Conservation (phyloP, 2,797 vertebrate species). For the Peromyscus melanophrys region DNA sequence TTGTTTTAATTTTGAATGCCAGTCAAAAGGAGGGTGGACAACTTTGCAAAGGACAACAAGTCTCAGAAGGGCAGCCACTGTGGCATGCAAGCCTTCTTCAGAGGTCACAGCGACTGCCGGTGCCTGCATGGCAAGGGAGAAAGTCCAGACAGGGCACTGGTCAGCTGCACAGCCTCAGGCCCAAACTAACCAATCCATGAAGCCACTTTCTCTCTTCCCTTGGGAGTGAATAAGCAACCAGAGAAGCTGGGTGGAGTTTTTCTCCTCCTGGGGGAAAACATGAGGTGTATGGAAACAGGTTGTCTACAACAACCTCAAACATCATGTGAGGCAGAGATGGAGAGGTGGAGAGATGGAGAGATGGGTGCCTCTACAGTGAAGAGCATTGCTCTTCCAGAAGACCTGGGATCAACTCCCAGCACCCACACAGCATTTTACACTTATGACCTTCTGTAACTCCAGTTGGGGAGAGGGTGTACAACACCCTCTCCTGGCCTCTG, state of each 20-base stretch:
- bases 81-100: background rate
- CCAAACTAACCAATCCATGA: no score
- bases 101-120: background rate
- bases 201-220: background rate
- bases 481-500: background rate
- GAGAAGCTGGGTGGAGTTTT: background rate
- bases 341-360: no score
- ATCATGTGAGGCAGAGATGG: background rate
- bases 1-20: background rate
- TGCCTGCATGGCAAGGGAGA: background rate
- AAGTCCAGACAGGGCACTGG: background rate
- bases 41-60: background rate
- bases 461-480: background rate
- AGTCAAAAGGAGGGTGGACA: background rate
- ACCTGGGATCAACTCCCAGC: background rate
- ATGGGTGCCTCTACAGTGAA: background rate
- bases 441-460: background rate
- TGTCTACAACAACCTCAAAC: background rate
- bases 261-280: no score
- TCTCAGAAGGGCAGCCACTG: background rate
- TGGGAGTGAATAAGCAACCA: no score
- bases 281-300: background rate
- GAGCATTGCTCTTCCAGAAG: background rate
- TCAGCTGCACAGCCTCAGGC: background rate
- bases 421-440: background rate